Conservation (phyloP, 1,140 invertebrate genomes). For the Bombus sylvicola region DNA sequence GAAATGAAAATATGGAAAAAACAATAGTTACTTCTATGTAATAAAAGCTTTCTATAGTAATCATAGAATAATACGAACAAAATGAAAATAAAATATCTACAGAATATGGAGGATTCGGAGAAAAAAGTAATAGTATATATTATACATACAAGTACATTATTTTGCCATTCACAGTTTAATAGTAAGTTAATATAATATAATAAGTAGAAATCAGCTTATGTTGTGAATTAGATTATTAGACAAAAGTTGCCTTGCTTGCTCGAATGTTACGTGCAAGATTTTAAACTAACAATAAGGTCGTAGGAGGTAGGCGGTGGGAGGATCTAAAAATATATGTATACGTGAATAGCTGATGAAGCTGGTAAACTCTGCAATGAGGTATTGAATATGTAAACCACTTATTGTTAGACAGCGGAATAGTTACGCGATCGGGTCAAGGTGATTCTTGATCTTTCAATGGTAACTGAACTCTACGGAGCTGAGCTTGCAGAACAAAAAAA, state of each 20-base stretch:
- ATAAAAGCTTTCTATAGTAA: too few relatives aligned
- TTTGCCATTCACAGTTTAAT: too few relatives aligned
- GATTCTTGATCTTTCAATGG: constrained; percentile 21
- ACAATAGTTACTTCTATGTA: background rate
- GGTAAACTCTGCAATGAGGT: background rate
- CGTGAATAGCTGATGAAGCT: background rate
- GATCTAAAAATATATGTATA: background rate
- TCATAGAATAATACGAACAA: too few relatives aligned
- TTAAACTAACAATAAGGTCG: background rate
- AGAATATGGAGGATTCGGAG: too few relatives aligned
- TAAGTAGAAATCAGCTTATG: background rate
- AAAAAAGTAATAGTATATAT: too few relatives aligned
- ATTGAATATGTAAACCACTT: background rate
- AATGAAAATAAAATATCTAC: too few relatives aligned
- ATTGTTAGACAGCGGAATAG: background rate
- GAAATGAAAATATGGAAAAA: background rate
- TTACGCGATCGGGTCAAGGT: constrained; percentile 37
- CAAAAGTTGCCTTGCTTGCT: background rate
- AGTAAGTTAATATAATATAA: too few relatives aligned
- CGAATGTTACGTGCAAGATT: background rate
- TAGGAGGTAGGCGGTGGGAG: background rate
- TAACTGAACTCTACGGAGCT: constrained; percentile 23
- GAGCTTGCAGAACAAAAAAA: constrained; percentile 25
- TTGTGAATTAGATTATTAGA: background rate
- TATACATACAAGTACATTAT: too few relatives aligned